A percentile compares a stretch with the other conserved stretches of the same genome.
phyloP scores from a whole-genome alignment of 2,888 invertebrate genomes.

The Syrista parreyssii region DNA sequence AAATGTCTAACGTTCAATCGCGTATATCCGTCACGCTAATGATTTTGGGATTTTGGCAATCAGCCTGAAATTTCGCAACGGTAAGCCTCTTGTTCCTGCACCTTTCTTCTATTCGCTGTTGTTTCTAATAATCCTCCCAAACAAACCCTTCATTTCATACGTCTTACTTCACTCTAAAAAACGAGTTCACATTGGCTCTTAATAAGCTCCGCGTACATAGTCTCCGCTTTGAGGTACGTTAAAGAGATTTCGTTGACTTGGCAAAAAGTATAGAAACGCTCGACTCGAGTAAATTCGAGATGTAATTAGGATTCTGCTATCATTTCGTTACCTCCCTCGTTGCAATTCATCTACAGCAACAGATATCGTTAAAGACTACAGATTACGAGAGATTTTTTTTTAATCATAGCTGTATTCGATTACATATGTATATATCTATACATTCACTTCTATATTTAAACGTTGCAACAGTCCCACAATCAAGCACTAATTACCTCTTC shows the following conservation, averaged over 20 bases:
- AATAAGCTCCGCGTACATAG: not conserved
- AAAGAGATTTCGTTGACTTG: not conserved
- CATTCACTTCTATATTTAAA: not conserved
- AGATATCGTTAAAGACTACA: not conserved
- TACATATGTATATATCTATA: not conserved
- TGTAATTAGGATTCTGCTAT: not conserved
- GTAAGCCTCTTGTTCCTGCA: not conserved
- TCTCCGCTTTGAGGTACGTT: not conserved
- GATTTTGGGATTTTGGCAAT: not conserved
- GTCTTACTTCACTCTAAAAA: not conserved
- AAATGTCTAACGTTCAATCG: not conserved
- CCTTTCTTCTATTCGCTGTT: not conserved
- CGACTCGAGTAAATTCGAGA: not conserved
- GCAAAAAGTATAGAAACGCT: not conserved
- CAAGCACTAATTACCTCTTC: not conserved
- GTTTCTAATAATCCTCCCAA: not conserved
- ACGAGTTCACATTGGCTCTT: not conserved
- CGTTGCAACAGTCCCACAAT: not conserved
- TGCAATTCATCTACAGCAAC: not conserved
- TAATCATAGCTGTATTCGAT: not conserved
- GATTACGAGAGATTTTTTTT: not conserved
- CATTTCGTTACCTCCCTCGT: not conserved
- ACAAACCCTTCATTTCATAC: conserved; percentile 7
- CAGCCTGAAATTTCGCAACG: not conserved
- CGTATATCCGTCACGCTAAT: not conserved